A percentile compares a stretch with the other conserved stretches of the same genome.
These are phyloP conservation scores for Sorex maritimensis DNA, from an alignment of 2,797 vertebrate genomes.

Conservation along the genomic window DNA sequence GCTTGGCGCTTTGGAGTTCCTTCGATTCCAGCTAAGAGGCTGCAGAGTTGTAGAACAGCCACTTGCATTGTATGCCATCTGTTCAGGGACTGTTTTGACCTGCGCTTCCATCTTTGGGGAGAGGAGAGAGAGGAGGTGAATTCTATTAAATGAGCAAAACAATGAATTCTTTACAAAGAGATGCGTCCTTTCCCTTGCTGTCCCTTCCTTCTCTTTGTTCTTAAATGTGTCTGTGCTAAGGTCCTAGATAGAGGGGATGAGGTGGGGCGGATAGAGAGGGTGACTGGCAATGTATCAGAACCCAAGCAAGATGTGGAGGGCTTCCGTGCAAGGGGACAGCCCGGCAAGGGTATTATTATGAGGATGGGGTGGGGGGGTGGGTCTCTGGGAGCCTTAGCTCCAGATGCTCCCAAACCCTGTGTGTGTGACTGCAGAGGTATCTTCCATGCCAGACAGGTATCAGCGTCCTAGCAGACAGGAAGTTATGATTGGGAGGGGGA, in stretches of 20 bases:
- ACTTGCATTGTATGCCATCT: constrained; percentile 55
- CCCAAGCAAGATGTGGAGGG: neutral
- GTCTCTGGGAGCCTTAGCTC: no score
- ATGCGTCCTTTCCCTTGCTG: neutral
- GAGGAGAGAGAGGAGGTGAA: neutral
- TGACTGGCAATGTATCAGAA: neutral
- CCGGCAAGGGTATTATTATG: neutral
- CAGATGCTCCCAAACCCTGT: no score
- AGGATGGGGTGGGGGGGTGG: neutral
- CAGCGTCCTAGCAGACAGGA: neutral
- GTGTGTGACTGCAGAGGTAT: neutral
- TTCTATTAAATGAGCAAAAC: constrained; percentile 2
- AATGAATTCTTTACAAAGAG: constrained; percentile 22
- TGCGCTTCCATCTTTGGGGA: neutral
- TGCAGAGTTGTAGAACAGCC: constrained; percentile 53
- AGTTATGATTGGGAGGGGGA: no score
- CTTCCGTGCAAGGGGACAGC: neutral
- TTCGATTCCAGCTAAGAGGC: constrained; percentile 40
- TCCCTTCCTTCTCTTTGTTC: constrained; percentile 1
- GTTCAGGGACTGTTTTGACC: constrained; percentile 44
- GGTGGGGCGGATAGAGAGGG: neutral
- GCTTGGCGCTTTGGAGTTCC: neutral
- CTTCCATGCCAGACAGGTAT: rapidly evolving
- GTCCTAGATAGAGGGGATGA: neutral
- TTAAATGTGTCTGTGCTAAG: neutral